phyloP scores from a whole-genome alignment of 2,888 invertebrate species.

The Pogonocherus hispidulus region DNA sequence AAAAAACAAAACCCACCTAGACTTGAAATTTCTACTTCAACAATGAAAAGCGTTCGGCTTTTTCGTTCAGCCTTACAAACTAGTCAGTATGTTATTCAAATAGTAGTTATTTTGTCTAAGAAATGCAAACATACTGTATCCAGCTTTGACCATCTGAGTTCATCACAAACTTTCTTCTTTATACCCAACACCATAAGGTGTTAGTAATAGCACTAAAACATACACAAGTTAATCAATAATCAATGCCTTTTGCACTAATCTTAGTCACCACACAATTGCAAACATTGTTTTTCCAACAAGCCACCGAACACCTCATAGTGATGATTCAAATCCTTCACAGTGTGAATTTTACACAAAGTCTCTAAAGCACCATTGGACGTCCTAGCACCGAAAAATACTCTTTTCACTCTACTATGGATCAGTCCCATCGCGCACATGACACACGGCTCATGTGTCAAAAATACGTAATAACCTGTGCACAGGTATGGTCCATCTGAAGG shows the following conservation, averaged over 20 bases:
- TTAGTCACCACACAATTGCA: constrained; percentile 29
- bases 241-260: neutral
- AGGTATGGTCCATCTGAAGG: constrained; percentile 79
- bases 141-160: no score
- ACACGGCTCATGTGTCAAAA: constrained; percentile 89
- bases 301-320: constrained; percentile 89
- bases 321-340: constrained; percentile 87
- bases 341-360: constrained; percentile 82
- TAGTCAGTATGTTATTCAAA: no score
- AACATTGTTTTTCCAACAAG: constrained; percentile 70
- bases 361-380: constrained; percentile 78
- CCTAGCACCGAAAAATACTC: constrained; percentile 83
- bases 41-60: no score
- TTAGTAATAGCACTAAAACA: no score
- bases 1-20: no score
- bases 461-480: constrained; percentile 90
- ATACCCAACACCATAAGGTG: no score
- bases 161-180: no score
- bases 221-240: neutral
- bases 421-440: constrained; percentile 96
- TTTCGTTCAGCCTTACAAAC: no score
- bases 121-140: no score
- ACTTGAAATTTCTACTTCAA: no score
- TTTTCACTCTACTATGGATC: constrained; percentile 87
- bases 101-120: no score